Percentiles rank a stretch among this genome's conserved stretches.
phyloP scores from a whole-genome alignment of 2,113 vertebrate species.

The Seriola dumerili region DNA sequence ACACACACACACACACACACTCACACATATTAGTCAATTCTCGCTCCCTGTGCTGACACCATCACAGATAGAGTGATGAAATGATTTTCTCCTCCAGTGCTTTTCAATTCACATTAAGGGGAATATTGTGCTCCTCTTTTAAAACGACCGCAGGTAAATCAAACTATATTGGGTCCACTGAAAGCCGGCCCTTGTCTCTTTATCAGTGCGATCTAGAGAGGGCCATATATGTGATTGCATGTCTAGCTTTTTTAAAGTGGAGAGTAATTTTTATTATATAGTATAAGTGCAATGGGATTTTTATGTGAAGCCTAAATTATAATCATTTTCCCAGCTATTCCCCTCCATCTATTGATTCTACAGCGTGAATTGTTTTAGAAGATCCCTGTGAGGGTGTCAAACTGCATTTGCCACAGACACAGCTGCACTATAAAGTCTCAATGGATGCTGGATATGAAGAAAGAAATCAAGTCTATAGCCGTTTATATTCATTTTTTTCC shows the following conservation, averaged over 20 bases:
- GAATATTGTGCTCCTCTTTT: constrained; percentile 64
- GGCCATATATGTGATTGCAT: constrained; percentile 41
- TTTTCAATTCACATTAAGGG: constrained; percentile 78
- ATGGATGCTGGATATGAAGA: constrained; percentile 14
- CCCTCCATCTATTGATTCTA: constrained; percentile 27
- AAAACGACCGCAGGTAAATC: constrained; percentile 70
- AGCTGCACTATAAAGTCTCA: constrained; percentile 3
- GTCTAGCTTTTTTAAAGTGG: constrained; percentile 34
- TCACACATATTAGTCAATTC: constrained; percentile 59
- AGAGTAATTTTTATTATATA: constrained; percentile 24
- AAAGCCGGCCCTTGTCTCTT: constrained; percentile 53
- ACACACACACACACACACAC: constrained; percentile 29
- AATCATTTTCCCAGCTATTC: constrained; percentile 37
- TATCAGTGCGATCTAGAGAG: constrained; percentile 44
- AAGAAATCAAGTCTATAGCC: constrained; percentile 19
- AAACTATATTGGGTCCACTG: constrained; percentile 64
- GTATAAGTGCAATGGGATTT: constrained; percentile 42
- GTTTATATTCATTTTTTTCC: constrained; percentile 1
- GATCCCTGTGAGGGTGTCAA: constrained; percentile 12
- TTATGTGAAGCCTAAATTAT: constrained; percentile 49
- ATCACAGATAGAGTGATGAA: constrained; percentile 76
- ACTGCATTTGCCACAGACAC: constrained; percentile 21
- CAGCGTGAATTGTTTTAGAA: constrained; percentile 11
- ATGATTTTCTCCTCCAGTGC: constrained; percentile 79
- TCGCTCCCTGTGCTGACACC: constrained; percentile 63